Evolutionary conservation across 2,797 vertebrate species (phyloP).

Genomic region (Leptoclinus maculatus): DNA sequence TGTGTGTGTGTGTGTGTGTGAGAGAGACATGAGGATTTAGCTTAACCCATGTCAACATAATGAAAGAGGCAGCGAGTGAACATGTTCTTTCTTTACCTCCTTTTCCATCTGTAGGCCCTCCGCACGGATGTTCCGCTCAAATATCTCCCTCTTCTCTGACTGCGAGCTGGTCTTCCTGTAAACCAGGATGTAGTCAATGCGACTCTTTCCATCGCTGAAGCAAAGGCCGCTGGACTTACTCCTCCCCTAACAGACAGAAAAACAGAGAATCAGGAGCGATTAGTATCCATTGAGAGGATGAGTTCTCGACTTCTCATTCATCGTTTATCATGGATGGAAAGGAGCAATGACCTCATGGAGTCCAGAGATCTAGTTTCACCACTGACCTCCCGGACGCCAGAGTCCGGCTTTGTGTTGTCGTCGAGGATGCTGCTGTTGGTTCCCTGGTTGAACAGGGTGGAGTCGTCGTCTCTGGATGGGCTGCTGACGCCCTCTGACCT

Average conservation of each 20-base stretch:
- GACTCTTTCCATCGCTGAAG: constrained; percentile 92
- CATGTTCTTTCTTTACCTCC: constrained; percentile 82
- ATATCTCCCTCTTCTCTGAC: constrained; percentile 92
- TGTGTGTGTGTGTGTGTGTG: not conserved
- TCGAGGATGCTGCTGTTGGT: constrained; percentile 91
- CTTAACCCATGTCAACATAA: not conserved
- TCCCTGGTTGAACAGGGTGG: constrained; percentile 87
- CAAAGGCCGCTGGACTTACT: constrained; percentile 88
- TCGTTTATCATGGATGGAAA: not conserved
- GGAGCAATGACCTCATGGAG: not conserved
- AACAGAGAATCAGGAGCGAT: constrained; percentile 16
- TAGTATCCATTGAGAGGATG: not conserved
- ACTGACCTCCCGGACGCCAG: constrained; percentile 86
- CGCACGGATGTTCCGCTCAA: constrained; percentile 93
- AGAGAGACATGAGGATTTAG: not conserved
- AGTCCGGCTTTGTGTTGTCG: constrained; percentile 87
- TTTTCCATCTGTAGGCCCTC: constrained; percentile 95
- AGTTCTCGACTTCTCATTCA: not conserved
- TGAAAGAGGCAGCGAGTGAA: not conserved
- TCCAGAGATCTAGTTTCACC: not conserved
- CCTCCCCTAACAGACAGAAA: constrained; percentile 80
- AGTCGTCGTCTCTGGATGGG: constrained; percentile 91
- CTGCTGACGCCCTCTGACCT: constrained; percentile 87
- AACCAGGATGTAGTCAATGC: constrained; percentile 94
- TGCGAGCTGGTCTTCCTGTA: constrained; percentile 91